Evolutionary conservation across 64 coral and sea anemone genomes (phyloP), one percentile per base, ranked within the genome.

Genomic region (Cladopsammia gracilis): DNA sequence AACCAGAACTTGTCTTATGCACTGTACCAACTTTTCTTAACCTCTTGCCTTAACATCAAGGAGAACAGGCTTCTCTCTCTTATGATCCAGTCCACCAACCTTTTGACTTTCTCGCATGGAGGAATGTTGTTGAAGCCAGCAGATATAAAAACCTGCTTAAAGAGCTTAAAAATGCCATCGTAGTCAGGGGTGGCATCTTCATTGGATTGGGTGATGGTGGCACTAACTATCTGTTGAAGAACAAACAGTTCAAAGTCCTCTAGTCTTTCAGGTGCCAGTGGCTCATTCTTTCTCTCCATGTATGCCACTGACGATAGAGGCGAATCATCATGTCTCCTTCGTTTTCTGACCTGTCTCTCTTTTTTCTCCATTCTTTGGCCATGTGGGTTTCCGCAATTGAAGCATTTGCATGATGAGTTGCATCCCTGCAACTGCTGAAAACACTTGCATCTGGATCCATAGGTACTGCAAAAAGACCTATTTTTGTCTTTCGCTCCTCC

Each of bases 251-350:
- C 70, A 87, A 87, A 87, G 71, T 87, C 69, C 48, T 87, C 85
- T 57, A 73, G 58, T 73, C 57, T 24, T 70, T 87, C 85, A 6
- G 85, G 71, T 20, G 75, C 85, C 71, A 86, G 9, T 65, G 65
- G 64, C 50, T 87, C 85, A 34, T 87, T 72, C n/a, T 56, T 73
- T 73, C 85, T 87, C 85, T 71, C 9, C 46, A 91, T 22, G 65
- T 82, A 82, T 58, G 74, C 66, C 1, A 48, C 6, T 9, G 78
- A 92, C 44, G 79, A 75, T 74, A 82, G 71, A 61, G 90, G 79
- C 44, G 54, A 25, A 24, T 71, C 78, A 70, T 92, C 90, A 81
- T 92, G 90, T 49, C 85, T 92, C 82, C 90, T 71, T 92, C 90
- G 49, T 75, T 85, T 92, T 62, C 68, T 82, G 66, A 54, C 49